Evolutionary conservation across 1,140 invertebrate genomes (phyloP), one percentile per base, ranked within the genome.

Genomic region (Psix sp.): DNA sequence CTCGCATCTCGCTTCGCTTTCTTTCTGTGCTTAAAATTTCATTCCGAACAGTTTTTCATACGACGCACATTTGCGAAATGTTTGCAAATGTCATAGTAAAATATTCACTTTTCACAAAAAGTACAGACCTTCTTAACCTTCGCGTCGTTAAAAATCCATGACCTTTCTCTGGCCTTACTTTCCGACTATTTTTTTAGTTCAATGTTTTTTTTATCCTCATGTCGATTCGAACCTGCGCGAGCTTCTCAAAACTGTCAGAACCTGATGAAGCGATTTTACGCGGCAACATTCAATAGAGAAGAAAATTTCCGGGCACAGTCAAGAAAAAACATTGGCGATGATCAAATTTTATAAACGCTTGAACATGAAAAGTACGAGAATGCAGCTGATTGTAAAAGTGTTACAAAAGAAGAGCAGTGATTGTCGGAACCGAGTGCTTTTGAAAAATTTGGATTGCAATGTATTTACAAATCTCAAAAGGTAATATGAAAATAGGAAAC

Each of bases 381-480:
- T 43, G 45, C 36, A 51, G 51, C 45, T 51, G 46, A 52, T 29
- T 63, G 31, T 63, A 63, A 51, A 62, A 51, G 24, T 42, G 14
- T 54, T 65, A 46, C 48, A 65, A 54, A 54, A 62, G 45, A 16
- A 43, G 3, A 11, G 21, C 20, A 65, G 46, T 46, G 39, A 54
- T 54, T 46, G 60, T 33, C 24, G 26, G 33, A 52, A 54, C 54
- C 60, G n/a, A 38, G 9, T 40, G 48, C 42, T 46, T 52, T 38
- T 24, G 42, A 65, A 40, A 65, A 65, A 65, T 10, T 48, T 49
- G 54, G 52, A 46, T n/a, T 16, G 17, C 46, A 65, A 54, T 65
- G 45, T 65, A 65, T 65, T 65, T 65, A 65, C 60, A 54, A 54
- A 54, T 46, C 48, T 65, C 46, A 54, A 17, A 52, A 65, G 43